phyloP scores from a whole-genome alignment of 1,140 invertebrate species.

The Aphelinus atriplicis region DNA sequence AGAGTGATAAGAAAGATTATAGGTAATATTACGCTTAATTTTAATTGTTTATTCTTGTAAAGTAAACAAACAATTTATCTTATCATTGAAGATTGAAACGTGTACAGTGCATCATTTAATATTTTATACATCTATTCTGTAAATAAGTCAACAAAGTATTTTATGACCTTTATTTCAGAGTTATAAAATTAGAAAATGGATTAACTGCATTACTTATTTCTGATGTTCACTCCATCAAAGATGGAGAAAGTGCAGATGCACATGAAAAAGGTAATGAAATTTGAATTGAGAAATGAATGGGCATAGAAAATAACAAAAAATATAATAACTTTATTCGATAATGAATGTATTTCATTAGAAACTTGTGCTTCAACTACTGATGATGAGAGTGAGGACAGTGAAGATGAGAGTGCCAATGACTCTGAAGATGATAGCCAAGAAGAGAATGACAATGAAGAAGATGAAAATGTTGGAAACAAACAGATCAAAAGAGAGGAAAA shows the following conservation, averaged over 20 bases:
- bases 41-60: slow-evolving; percentile 13
- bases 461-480: slow-evolving; percentile 37
- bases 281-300: neutral
- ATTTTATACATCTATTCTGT: too few relatives aligned
- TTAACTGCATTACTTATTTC: slow-evolving; percentile 75
- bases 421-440: slow-evolving; percentile 52
- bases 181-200: slow-evolving; percentile 74
- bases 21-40: slow-evolving; percentile 49
- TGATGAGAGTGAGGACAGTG: slow-evolving; percentile 40
- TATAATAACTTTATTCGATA: too few relatives aligned
- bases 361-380: neutral
- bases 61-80: neutral
- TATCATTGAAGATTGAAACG: slow-evolving; percentile 34
- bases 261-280: too few relatives aligned
- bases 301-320: neutral
- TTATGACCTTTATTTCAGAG: slow-evolving; percentile 59
- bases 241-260: slow-evolving; percentile 5
- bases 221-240: slow-evolving; percentile 59
- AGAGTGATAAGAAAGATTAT: slow-evolving; percentile 72
- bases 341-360: slow-evolving; percentile 1
- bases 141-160: too few relatives aligned
- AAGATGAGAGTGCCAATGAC: slow-evolving; percentile 39
- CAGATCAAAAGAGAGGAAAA: slow-evolving; percentile 54
- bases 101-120: slow-evolving; percentile 9
- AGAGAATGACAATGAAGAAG: slow-evolving; percentile 52